A percentile compares a stretch with the other conserved stretches of the same genome.
Evolutionary conservation across 1,140 invertebrate genomes (phyloP).

Genomic region (Sarcophaga peregrina): DNA sequence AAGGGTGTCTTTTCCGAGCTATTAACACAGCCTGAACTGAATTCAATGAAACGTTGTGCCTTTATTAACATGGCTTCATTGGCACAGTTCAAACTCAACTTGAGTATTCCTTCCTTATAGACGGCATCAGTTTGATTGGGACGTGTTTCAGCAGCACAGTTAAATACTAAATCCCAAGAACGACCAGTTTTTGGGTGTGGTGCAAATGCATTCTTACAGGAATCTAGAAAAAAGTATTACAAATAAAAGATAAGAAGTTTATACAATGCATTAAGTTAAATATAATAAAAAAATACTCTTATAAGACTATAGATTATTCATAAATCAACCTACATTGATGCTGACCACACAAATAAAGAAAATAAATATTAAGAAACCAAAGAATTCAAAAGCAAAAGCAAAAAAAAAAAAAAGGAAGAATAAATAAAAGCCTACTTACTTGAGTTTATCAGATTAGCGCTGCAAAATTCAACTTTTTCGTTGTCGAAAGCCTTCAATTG

Average conservation of each 20-base stretch:
- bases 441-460: conserved; percentile 89
- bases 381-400: neutral
- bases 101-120: conserved; percentile 89
- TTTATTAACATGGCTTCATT: conserved; percentile 77
- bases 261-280: neutral
- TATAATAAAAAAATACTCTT: neutral
- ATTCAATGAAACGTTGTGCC: conserved; percentile 81
- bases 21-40: conserved; percentile 85
- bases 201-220: conserved; percentile 80
- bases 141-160: conserved; percentile 91
- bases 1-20: conserved; percentile 81
- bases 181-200: conserved; percentile 67
- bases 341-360: neutral
- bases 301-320: neutral
- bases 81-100: conserved; percentile 85
- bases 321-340: neutral
- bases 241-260: conserved; percentile 44
- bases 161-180: conserved; percentile 83
- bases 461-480: conserved; percentile 86
- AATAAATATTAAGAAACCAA: neutral
- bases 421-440: conserved; percentile 70
- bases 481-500: conserved; percentile 79
- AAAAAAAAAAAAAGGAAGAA: too few species aligned
- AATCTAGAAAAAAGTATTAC: conserved; percentile 69
- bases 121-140: conserved; percentile 87